Percentiles rank a stretch among this genome's conserved stretches.
phyloP scores from a whole-genome alignment of 2,113 vertebrate genomes.

The Hemibagrus wyckioides region DNA sequence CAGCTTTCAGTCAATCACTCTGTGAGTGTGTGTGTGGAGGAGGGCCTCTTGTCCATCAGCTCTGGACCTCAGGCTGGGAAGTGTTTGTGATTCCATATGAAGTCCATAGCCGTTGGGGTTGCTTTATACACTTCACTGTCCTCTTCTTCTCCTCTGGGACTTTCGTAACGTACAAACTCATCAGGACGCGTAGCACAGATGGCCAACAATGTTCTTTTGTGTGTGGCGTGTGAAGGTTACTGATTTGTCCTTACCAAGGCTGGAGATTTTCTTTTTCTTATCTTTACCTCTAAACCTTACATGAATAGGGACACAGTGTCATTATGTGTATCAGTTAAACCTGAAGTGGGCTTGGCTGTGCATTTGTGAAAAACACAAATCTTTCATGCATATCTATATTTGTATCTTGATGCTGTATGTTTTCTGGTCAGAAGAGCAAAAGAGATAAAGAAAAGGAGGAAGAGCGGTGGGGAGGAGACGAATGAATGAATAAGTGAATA shows the following conservation, averaged over 20 bases:
- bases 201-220: background rate
- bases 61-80: conserved; percentile 39
- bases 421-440: background rate
- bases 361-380: background rate
- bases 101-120: conserved; percentile 35
- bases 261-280: background rate
- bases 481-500: conserved; percentile 41
- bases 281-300: conserved; percentile 12
- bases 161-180: conserved; percentile 28
- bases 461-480: conserved; percentile 10
- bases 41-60: conserved; percentile 51
- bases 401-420: background rate
- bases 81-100: conserved; percentile 45
- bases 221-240: conserved; percentile 9
- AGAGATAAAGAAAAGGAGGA: background rate
- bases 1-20: conserved; percentile 29
- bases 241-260: background rate
- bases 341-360: background rate
- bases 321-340: background rate
- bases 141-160: conserved; percentile 16
- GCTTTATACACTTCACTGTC: conserved; percentile 19
- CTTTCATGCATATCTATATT: background rate
- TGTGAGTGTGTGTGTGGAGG: conserved; percentile 32
- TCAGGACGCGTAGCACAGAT: conserved; percentile 21
- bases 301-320: too few species aligned